phyloP scores from a whole-genome alignment of 2,797 vertebrate species.

The Enteromius afrohamiltoni region DNA sequence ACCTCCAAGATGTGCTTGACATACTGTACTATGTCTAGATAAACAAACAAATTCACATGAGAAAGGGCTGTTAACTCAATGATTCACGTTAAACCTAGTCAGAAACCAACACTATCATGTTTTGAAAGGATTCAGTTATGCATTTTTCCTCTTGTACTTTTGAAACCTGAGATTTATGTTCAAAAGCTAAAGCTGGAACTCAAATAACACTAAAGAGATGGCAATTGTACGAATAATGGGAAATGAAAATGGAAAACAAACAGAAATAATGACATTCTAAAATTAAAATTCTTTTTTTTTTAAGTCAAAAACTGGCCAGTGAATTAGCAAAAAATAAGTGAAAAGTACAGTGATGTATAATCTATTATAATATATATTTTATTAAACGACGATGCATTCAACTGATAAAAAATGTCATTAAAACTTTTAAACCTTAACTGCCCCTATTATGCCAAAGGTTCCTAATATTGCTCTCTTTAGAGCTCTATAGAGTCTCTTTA shows the following conservation, averaged over 20 bases:
- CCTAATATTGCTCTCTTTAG: too few species aligned
- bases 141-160: background rate
- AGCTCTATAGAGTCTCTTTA: too few species aligned
- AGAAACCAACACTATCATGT: background rate
- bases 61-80: background rate
- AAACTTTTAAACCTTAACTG: background rate
- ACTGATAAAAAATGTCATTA: background rate
- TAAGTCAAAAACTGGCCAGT: background rate
- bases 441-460: too few species aligned
- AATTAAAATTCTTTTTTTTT: background rate
- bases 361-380: too few species aligned
- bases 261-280: background rate
- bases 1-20: constrained; percentile 15
- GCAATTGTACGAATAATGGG: background rate
- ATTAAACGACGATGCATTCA: background rate
- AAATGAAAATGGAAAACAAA: background rate
- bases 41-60: constrained; percentile 28
- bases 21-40: constrained; percentile 20
- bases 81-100: background rate
- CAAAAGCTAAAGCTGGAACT: background rate
- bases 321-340: background rate
- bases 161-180: background rate
- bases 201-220: background rate
- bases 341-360: background rate
- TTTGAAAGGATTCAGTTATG: background rate